A percentile compares a stretch with the other conserved stretches of the same genome.
Evolutionary conservation across 2,113 vertebrate species (phyloP).

Genomic region (Callopanchax toddi): DNA sequence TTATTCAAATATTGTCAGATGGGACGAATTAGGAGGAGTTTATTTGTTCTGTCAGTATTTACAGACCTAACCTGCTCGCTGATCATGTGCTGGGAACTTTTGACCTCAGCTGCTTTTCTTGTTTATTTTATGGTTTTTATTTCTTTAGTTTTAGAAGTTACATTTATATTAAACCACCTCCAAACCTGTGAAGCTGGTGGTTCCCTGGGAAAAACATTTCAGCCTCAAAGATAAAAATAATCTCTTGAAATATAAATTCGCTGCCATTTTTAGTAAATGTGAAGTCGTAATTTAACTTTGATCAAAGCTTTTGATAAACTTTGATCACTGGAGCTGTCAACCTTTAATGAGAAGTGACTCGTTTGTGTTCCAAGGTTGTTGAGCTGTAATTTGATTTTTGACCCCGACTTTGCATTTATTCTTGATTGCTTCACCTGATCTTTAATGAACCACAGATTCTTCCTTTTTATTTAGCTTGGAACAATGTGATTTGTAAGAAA

Average conservation of each 20-base stretch:
- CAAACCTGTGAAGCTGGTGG: neutral
- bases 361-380: conserved; percentile 2
- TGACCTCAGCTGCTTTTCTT: conserved; percentile 17
- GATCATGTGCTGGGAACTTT: conserved; percentile 13
- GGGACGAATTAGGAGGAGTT: neutral
- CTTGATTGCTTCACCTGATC: too few relatives aligned
- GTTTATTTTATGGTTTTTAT: neutral
- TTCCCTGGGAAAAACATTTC: neutral
- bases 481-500: too few relatives aligned
- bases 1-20: neutral
- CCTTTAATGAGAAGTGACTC: neutral
- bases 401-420: neutral
- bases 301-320: neutral
- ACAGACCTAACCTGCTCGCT: neutral
- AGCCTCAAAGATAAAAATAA: neutral
- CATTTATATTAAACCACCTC: neutral
- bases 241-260: neutral
- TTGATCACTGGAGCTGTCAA: neutral
- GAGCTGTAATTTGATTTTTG: neutral
- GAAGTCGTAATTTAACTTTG: neutral
- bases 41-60: conserved; percentile 35
- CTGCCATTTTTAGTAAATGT: neutral
- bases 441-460: too few relatives aligned
- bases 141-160: neutral
- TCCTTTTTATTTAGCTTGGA: too few relatives aligned